Conservation (phyloP, 2,888 invertebrate species). For the Strigamia maritima region DNA sequence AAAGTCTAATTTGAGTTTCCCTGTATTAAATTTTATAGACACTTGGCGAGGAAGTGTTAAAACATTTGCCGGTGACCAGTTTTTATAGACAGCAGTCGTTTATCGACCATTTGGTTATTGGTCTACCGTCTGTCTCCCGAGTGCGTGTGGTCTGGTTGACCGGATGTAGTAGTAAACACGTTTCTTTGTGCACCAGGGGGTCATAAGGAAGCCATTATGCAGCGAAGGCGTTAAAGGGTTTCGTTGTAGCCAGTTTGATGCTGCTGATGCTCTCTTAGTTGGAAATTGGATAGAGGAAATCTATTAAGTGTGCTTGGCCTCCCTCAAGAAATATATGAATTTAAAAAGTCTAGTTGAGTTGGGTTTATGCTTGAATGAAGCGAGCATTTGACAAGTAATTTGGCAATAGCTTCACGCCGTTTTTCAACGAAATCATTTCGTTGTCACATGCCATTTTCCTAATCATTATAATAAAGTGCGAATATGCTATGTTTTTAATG, state of each 20-base stretch:
- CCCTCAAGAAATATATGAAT: not conserved
- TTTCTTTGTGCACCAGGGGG: conserved; percentile 3
- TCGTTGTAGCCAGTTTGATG: not conserved
- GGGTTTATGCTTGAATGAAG: not conserved
- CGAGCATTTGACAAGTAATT: not conserved
- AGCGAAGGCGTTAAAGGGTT: not conserved
- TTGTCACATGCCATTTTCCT: not conserved
- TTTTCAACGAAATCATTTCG: no score
- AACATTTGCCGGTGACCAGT: conserved; percentile 5
- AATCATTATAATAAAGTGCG: not conserved
- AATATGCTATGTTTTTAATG: not conserved
- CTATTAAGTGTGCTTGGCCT: conserved; percentile 5
- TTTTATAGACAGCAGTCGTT: not conserved
- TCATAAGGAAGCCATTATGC: conserved; percentile 2
- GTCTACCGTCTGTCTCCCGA: conserved; percentile 1
- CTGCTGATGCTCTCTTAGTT: conserved; percentile 3
- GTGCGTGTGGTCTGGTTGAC: conserved; percentile 10
- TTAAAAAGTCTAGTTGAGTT: conserved; percentile 5
- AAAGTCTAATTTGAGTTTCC: not conserved
- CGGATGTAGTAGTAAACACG: conserved; percentile 10
- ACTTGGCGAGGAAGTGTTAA: not conserved
- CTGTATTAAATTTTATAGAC: conserved; percentile 10
- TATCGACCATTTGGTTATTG: conserved; percentile 5
- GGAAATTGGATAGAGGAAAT: conserved; percentile 15
- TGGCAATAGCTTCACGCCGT: not conserved